Conservation (phyloP, 2,797 vertebrate species). For the Lerista edwardsae region DNA sequence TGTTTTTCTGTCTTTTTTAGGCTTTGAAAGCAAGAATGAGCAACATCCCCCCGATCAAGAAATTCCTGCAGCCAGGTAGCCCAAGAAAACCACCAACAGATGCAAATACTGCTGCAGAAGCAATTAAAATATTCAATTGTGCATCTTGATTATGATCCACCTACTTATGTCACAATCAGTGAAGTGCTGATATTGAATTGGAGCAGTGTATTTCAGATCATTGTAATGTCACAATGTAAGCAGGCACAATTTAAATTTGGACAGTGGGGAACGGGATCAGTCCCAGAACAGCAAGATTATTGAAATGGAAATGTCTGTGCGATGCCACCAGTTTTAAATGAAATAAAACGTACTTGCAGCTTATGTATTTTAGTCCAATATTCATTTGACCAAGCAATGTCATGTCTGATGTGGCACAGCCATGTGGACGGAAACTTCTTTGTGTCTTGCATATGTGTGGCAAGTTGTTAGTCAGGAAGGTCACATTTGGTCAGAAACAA, state of each 20-base stretch:
- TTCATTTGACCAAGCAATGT: background rate
- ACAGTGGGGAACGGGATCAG: background rate
- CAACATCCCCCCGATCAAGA: slow-evolving; percentile 76
- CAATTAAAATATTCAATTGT: slow-evolving; percentile 18
- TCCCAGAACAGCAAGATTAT: background rate
- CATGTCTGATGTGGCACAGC: background rate
- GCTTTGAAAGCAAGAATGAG: slow-evolving; percentile 83
- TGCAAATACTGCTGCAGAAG: slow-evolving; percentile 52
- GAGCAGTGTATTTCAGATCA: background rate
- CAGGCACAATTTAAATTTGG: background rate
- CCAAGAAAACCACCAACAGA: slow-evolving; percentile 80
- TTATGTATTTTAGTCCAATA: background rate
- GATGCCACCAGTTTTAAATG: background rate
- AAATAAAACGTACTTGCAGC: slow-evolving; percentile 2
- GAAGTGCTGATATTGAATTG: background rate
- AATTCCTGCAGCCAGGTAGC: slow-evolving; percentile 88
- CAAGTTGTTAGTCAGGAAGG: background rate
- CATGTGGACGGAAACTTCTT: background rate
- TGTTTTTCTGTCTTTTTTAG: slow-evolving; percentile 68
- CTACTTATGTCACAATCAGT: background rate
- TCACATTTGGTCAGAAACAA: background rate
- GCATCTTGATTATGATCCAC: background rate
- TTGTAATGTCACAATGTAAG: background rate
- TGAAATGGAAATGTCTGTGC: background rate
- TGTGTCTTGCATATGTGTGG: background rate